Conservation (phyloP, 1,140 invertebrate species). For the Neuroterus valhalla region DNA sequence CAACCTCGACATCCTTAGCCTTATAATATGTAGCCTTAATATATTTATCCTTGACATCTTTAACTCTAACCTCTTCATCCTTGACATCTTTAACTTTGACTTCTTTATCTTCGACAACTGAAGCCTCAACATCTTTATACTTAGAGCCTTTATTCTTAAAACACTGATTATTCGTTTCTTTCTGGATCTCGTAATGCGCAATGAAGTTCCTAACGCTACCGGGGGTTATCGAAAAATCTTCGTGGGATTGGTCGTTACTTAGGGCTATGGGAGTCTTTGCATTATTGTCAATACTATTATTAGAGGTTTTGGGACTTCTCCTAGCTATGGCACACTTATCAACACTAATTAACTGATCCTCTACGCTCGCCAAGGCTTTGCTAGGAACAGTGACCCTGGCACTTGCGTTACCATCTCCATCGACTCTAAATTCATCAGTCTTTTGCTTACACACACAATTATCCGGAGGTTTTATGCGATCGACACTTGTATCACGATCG, state of each 20-base stretch:
- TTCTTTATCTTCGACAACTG: slow-evolving; percentile 27
- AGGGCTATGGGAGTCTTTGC: slow-evolving; percentile 67
- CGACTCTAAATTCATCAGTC: slow-evolving; percentile 57
- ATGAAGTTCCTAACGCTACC: slow-evolving; percentile 72
- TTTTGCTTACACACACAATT: slow-evolving; percentile 54
- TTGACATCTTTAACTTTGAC: slow-evolving; percentile 8
- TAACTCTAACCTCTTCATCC: slow-evolving; percentile 29
- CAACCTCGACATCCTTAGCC: background rate
- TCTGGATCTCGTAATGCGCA: slow-evolving; percentile 68
- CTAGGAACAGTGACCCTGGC: background rate
- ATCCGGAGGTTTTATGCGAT: background rate
- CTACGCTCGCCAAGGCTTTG: slow-evolving; percentile 28
- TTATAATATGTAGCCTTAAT: background rate
- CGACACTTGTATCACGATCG: background rate
- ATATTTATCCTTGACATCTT: slow-evolving; percentile 22
- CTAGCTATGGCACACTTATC: slow-evolving; percentile 70
- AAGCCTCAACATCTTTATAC: slow-evolving; percentile 23
- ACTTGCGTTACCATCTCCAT: background rate
- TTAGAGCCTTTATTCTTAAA: background rate
- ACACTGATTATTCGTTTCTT: slow-evolving; percentile 42
- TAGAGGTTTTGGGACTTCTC: slow-evolving; percentile 53
- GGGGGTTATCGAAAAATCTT: slow-evolving; percentile 64
- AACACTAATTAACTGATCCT: slow-evolving; percentile 42
- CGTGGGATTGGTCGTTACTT: slow-evolving; percentile 66
- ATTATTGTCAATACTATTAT: slow-evolving; percentile 71